Conservation (phyloP, 2,113 vertebrate genomes). For the Lynx canadensis region DNA sequence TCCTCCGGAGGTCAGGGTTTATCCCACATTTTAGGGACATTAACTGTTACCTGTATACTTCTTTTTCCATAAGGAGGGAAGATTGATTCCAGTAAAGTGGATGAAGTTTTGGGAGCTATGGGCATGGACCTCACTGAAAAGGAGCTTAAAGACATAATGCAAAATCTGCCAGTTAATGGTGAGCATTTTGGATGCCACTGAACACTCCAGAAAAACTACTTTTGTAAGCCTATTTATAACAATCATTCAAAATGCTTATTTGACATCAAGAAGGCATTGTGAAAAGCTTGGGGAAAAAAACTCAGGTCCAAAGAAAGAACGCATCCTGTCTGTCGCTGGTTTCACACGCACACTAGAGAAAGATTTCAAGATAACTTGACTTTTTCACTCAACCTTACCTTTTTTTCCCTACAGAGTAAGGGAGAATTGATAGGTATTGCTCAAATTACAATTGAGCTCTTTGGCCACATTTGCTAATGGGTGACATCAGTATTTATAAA, state of each 20-base stretch:
- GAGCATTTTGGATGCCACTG: constrained; percentile 37
- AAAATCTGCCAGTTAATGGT: constrained; percentile 55
- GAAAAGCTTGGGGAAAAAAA: background rate
- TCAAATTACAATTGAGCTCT: background rate
- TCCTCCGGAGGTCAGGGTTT: background rate
- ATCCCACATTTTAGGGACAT: background rate
- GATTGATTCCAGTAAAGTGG: constrained; percentile 42
- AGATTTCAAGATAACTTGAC: background rate
- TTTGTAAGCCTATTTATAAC: background rate
- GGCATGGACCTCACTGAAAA: constrained; percentile 36
- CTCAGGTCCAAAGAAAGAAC: background rate
- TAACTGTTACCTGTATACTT: constrained; percentile 28
- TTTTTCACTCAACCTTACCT: background rate
- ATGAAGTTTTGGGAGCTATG: constrained; percentile 46
- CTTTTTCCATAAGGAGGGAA: constrained; percentile 50
- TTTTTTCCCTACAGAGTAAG: background rate
- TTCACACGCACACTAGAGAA: background rate
- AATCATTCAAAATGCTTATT: background rate
- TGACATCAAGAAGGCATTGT: background rate
- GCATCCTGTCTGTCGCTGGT: background rate
- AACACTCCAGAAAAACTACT: background rate
- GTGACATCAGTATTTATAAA: background rate
- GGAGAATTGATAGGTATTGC: background rate
- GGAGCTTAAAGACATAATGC: constrained; percentile 53
- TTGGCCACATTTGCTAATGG: background rate